Percentiles rank a stretch among this genome's conserved stretches.
Evolutionary conservation across 2,797 vertebrate genomes (phyloP).

Genomic region (Poecilia picta): DNA sequence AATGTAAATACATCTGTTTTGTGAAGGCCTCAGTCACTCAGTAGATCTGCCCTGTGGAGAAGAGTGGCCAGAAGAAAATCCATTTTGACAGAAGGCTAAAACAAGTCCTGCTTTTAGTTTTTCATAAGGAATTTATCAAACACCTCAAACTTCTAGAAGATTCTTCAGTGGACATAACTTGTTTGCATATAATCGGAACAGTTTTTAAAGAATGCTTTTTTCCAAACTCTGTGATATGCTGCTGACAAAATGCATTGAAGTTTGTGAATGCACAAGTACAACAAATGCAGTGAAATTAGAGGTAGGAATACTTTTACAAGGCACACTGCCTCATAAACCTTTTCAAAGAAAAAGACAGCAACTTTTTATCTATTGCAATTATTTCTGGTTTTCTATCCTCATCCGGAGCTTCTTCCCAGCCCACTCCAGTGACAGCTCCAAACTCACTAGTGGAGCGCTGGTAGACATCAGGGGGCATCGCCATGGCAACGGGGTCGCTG

Average conservation of each 20-base stretch:
- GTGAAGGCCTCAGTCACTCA: neutral
- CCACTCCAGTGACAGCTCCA: slow-evolving; percentile 53
- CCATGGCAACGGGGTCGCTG: slow-evolving; percentile 76
- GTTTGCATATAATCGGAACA: neutral
- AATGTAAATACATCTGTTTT: neutral
- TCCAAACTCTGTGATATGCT: neutral
- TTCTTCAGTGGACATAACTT: neutral
- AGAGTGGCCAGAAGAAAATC: neutral
- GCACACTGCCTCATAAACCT: neutral
- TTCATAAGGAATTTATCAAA: neutral
- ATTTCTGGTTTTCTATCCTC: neutral
- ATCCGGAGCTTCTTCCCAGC: slow-evolving; percentile 10
- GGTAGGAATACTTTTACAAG: neutral
- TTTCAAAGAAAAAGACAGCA: neutral
- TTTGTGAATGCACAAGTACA: neutral
- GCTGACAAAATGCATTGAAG: neutral
- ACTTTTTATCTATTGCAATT: neutral
- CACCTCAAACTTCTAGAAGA: neutral
- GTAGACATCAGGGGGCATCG: slow-evolving; percentile 76
- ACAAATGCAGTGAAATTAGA: neutral
- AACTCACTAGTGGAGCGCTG: slow-evolving; percentile 43
- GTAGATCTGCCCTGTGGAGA: neutral
- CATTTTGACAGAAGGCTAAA: neutral
- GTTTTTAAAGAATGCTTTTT: neutral
- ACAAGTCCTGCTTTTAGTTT: neutral